Percentiles rank a stretch among this genome's conserved stretches.
phyloP scores from a whole-genome alignment of 2,888 invertebrate genomes.

The Torymus texanus region DNA sequence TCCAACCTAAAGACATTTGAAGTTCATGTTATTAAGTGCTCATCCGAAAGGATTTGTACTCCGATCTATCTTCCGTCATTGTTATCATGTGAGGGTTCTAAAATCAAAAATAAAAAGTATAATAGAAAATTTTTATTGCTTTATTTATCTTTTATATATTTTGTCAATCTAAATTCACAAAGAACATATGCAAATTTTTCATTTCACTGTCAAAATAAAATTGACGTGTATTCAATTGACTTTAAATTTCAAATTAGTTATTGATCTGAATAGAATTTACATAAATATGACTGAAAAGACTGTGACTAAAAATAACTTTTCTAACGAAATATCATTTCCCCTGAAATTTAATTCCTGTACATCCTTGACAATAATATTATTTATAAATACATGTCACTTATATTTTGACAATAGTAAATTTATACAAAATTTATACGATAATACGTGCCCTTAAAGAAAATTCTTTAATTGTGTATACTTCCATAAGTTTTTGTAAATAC shows the following conservation, averaged over 20 bases:
- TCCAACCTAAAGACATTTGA: conserved; percentile 47
- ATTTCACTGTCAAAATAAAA: not conserved
- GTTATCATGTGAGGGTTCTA: conserved; percentile 64
- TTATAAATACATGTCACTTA: too few relatives aligned
- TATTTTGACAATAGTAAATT: not conserved
- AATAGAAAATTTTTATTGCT: conserved; percentile 53
- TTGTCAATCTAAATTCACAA: not conserved
- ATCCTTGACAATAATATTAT: too few relatives aligned
- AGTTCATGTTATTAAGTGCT: conserved; percentile 62
- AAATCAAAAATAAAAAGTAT: conserved; percentile 61
- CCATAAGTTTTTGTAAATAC: too few relatives aligned
- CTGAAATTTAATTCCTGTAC: too few relatives aligned
- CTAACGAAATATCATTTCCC: too few relatives aligned
- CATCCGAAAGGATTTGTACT: conserved; percentile 61
- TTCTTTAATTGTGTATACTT: too few relatives aligned
- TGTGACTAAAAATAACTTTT: too few relatives aligned
- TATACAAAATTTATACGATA: not conserved
- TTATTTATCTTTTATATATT: conserved; percentile 14
- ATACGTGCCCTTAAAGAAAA: too few relatives aligned
- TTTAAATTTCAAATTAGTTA: conserved; percentile 20
- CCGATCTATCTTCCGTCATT: conserved; percentile 62
- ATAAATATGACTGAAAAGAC: too few relatives aligned
- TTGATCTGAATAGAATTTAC: not conserved
- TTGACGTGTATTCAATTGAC: not conserved
- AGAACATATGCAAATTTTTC: conserved; percentile 1